These are phyloP conservation scores for Riptortus pedestris DNA, from an alignment of 1,140 invertebrate genomes.

Conservation along the genomic window DNA sequence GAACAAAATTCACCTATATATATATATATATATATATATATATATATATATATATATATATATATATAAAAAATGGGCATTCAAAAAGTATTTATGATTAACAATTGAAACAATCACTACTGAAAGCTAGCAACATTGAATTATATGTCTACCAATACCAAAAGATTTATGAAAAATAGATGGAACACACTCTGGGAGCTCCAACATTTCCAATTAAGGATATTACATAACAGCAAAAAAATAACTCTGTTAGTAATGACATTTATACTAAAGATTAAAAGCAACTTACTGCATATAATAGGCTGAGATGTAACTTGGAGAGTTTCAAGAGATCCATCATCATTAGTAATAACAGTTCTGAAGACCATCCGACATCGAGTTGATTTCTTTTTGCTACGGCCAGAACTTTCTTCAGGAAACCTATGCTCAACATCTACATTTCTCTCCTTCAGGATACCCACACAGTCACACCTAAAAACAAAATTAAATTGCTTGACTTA, in stretches of 20 bases:
- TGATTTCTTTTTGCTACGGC: slow-evolving; percentile 84
- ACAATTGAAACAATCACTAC: not conserved
- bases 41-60: slow-evolving; percentile 21
- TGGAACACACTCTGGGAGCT: too few species aligned
- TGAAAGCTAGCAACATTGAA: not conserved
- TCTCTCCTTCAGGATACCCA: slow-evolving; percentile 80
- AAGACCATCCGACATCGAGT: slow-evolving; percentile 92
- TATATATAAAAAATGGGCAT: too few species aligned
- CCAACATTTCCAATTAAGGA: too few species aligned
- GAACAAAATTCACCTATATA: too few species aligned
- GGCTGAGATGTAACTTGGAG: slow-evolving; percentile 87
- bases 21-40: too few species aligned
- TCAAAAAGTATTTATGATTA: not conserved
- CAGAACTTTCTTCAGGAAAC: slow-evolving; percentile 61
- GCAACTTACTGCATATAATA: slow-evolving; percentile 94
- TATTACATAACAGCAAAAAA: too few species aligned
- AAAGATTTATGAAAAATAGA: too few species aligned
- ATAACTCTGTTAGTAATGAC: too few species aligned
- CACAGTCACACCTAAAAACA: slow-evolving; percentile 56
- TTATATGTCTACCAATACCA: too few species aligned
- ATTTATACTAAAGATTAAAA: too few species aligned
- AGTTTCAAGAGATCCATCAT: slow-evolving; percentile 64
- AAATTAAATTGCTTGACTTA: slow-evolving; percentile 9
- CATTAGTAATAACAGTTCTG: slow-evolving; percentile 59
- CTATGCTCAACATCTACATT: slow-evolving; percentile 94